Base-by-base conservation (phyloP, 2,113 vertebrate species). In the Chelonoidis abingdonii region DNA sequence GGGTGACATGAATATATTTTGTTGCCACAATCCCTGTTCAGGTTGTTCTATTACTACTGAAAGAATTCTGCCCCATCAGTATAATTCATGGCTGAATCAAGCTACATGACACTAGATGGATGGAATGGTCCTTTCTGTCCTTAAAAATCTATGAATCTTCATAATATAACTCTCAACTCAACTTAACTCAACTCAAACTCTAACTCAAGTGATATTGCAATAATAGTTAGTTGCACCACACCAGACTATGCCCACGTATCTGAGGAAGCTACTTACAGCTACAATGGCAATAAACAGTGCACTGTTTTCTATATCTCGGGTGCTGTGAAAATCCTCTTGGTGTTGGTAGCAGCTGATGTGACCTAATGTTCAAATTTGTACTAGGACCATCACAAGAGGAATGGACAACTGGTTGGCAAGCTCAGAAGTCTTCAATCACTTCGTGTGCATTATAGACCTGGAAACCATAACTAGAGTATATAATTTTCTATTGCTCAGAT, bases 21-120 rank as follows among this genome's bases (percentile, higher is more conserved):
- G 69, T 76, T 83, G 84, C 6, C 14, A 52, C 41, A 76, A 31
- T 0, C 0, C 5, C 6, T 0, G 1, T 0, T 82, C 5, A 54
- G 27, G 8, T 25, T 83, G 56, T 86, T 86, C 54, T 47, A 41
- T 7, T 53, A 11, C 2, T 24, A 29, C 4, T 65, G 59, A 7
- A 65, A 83, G 84, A 91, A 72, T 65, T 87, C 82, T 13, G 25
- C 27, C 95, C 19, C 27, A 65, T 79, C 49, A 87, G 21, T 57
- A 79, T 35, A 88, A 49, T 24, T 10, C 72, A 87, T 59, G 5
- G 2, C 19, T 65, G 6, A 89, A 10, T 41, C 0, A 1, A 90
- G 11, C 44, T 82, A 65, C 47, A 84, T 38, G 88, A 86, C 47
- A 1, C 5, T 41, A 41, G 38, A 41, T 41, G 38, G 22, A 41